Percentiles rank a stretch among this genome's conserved stretches.
Evolutionary conservation across 1,140 invertebrate species (phyloP).

Genomic region (Lordiphosa collinella): DNA sequence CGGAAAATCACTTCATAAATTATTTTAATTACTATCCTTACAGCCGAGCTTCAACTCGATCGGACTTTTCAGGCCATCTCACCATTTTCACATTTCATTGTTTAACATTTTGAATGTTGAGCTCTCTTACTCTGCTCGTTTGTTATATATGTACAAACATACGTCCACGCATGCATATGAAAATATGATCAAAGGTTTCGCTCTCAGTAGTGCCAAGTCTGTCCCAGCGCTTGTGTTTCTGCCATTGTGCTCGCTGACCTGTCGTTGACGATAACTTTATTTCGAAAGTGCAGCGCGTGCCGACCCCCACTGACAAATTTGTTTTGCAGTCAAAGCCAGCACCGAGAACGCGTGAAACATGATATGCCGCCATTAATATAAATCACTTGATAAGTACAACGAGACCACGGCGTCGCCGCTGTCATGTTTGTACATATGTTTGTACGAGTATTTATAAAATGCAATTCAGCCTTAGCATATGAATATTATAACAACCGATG

Average conservation of each 20-base stretch:
- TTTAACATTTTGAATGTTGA: too few relatives aligned
- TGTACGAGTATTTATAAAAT: background rate
- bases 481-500: background rate
- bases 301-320: constrained; percentile 79
- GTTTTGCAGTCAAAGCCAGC: constrained; percentile 70
- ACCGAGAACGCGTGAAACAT: constrained; percentile 78
- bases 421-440: constrained; percentile 4
- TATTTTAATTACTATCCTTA: too few relatives aligned
- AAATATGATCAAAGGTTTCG: constrained; percentile 36
- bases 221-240: constrained; percentile 18
- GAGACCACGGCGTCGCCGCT: constrained; percentile 45
- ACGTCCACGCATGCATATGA: background rate
- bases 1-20: too few relatives aligned
- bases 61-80: too few relatives aligned
- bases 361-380: constrained; percentile 79
- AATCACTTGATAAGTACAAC: constrained; percentile 73
- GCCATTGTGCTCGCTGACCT: constrained; percentile 44
- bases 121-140: background rate
- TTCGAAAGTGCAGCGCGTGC: constrained; percentile 74
- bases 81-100: too few relatives aligned
- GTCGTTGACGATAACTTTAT: constrained; percentile 70
- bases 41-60: too few relatives aligned
- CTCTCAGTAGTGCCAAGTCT: constrained; percentile 44
- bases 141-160: too few relatives aligned
- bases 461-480: background rate